These are phyloP conservation scores for Epirrita christyi DNA, from an alignment of 2,888 invertebrate species.

Conservation along the genomic window DNA sequence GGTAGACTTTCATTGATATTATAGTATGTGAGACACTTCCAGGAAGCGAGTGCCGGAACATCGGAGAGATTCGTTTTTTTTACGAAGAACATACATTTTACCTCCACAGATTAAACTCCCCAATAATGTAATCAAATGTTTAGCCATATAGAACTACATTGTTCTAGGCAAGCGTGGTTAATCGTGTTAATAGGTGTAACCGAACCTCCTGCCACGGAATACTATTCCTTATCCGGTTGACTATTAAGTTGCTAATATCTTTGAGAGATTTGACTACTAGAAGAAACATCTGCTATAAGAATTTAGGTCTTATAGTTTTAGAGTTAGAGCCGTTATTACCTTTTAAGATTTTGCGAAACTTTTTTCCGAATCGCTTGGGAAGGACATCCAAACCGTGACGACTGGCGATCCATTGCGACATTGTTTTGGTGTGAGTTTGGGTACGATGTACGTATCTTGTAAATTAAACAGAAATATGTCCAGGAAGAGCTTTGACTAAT, in stretches of 20 bases:
- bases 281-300: conserved; percentile 32
- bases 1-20: too few species aligned
- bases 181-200: conserved; percentile 68
- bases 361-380: conserved; percentile 58
- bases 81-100: conserved; percentile 7
- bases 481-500: too few species aligned
- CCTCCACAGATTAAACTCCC: conserved; percentile 33
- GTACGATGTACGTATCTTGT: conserved; percentile 9
- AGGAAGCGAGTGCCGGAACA: conserved; percentile 25
- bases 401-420: conserved; percentile 62
- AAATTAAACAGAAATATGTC: too few species aligned
- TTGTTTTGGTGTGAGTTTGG: conserved; percentile 38
- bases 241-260: conserved; percentile 46
- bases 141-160: conserved; percentile 50
- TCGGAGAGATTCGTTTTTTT: too few species aligned
- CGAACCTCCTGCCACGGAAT: conserved; percentile 39
- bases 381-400: conserved; percentile 70
- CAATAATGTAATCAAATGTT: conserved; percentile 47
- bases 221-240: conserved; percentile 38
- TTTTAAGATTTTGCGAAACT: conserved; percentile 54
- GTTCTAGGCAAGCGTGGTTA: conserved; percentile 67
- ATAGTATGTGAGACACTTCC: too few species aligned
- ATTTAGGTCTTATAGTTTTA: conserved; percentile 40
- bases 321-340: conserved; percentile 46
- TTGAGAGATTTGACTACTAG: conserved; percentile 13